phyloP scores from a whole-genome alignment of 2,797 vertebrate species.

The Alauda arvensis region DNA sequence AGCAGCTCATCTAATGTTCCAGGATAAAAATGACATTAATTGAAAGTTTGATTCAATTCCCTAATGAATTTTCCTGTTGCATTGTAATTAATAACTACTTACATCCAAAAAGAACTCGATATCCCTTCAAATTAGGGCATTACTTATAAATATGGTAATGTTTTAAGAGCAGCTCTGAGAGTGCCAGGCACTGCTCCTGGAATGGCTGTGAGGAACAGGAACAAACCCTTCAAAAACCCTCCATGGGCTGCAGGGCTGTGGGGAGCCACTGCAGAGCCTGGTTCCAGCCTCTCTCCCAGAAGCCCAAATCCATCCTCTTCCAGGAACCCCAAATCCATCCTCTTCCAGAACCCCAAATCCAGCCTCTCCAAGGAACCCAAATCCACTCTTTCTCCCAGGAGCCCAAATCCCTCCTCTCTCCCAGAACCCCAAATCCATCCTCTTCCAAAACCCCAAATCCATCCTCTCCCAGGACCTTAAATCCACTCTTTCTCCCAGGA shows the following conservation, averaged over 20 bases:
- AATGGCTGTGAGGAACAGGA: not conserved
- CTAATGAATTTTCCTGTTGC: conserved; percentile 45
- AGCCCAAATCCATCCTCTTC: not conserved
- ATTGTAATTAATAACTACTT: conserved; percentile 54
- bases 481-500: not conserved
- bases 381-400: not conserved
- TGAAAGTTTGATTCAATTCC: conserved; percentile 50
- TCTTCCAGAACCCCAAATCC: not conserved
- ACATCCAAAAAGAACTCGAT: not conserved
- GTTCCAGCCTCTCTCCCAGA: not conserved
- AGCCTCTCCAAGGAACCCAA: fast-evolving
- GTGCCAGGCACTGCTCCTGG: not conserved
- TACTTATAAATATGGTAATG: conserved; percentile 32
- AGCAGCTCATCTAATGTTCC: not conserved
- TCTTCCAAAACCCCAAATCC: fast-evolving
- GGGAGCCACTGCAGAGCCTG: not conserved
- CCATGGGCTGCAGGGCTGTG: not conserved
- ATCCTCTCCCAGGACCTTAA: not conserved
- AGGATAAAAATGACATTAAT: conserved; percentile 40
- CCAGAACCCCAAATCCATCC: fast-evolving
- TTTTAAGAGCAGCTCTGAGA: not conserved
- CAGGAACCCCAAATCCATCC: not conserved
- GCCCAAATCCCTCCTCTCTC: no score
- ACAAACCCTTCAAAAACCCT: not conserved
- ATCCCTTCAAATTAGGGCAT: conserved; percentile 42